Evolutionary conservation across 1,140 invertebrate genomes (phyloP).

Genomic region (Panagrolaimus sp.): DNA sequence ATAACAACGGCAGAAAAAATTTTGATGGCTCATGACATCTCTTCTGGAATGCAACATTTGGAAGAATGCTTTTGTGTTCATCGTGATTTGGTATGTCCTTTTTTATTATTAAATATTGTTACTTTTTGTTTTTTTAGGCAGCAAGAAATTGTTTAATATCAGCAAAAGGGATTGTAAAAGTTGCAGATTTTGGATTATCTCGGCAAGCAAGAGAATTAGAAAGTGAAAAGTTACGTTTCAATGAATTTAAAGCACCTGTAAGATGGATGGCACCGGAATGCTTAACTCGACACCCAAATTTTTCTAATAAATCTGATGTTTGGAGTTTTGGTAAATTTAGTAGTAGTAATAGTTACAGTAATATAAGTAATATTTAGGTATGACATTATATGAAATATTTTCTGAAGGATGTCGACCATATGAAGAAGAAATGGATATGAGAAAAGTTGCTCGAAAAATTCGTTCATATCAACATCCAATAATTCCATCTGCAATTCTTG

Average conservation of each 20-base stretch:
- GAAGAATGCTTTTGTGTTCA: neutral
- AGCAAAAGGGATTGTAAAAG: neutral
- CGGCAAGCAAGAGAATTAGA: neutral
- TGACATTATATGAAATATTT: neutral
- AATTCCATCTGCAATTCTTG: neutral
- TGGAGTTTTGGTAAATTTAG: neutral
- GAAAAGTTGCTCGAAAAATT: neutral
- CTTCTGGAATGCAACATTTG: neutral
- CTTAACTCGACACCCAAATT: neutral
- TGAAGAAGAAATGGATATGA: neutral
- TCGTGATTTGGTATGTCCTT: neutral
- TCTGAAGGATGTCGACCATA: neutral
- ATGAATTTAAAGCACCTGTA: conserved; percentile 1
- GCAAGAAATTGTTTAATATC: neutral
- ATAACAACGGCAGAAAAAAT: neutral
- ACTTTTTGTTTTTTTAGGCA: conserved; percentile 10
- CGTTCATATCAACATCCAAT: neutral
- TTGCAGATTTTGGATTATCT: neutral
- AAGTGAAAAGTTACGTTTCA: neutral
- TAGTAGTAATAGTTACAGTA: conserved; percentile 27
- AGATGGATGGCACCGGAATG: conserved; percentile 10
- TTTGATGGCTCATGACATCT: neutral
- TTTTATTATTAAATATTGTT: no score
- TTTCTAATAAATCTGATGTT: neutral
- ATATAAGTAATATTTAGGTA: neutral